These are phyloP conservation scores for Litoditis marina DNA, from an alignment of 2,888 invertebrate species.

Conservation along the genomic window DNA sequence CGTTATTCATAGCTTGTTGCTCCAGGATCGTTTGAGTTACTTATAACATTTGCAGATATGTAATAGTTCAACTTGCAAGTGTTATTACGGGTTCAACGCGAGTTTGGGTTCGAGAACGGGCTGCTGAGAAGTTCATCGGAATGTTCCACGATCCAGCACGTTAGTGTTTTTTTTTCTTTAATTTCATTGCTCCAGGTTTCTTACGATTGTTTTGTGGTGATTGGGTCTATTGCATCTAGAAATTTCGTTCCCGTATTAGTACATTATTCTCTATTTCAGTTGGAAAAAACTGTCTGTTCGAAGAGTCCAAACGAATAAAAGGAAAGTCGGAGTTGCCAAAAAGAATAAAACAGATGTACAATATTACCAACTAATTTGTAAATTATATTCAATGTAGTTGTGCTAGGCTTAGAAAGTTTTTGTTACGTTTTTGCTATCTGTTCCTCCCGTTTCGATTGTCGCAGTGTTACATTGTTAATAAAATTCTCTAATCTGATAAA, in stretches of 20 bases:
- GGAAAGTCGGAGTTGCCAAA: constrained; percentile 65
- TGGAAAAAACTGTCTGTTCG: constrained; percentile 70
- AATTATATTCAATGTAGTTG: no score
- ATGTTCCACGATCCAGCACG: constrained; percentile 59
- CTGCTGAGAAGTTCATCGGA: constrained; percentile 53
- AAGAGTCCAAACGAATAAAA: constrained; percentile 76
- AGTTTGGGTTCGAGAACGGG: constrained; percentile 57
- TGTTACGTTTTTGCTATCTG: no score
- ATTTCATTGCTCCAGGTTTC: background rate
- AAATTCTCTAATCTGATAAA: no score
- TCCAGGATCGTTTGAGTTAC: background rate
- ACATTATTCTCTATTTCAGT: constrained; percentile 68
- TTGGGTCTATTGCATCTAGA: background rate
- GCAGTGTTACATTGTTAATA: no score
- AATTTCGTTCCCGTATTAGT: background rate
- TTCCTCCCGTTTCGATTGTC: no score
- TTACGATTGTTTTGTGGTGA: background rate
- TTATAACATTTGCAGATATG: constrained; percentile 44
- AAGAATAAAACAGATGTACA: constrained; percentile 50
- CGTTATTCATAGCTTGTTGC: background rate
- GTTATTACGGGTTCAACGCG: constrained; percentile 55
- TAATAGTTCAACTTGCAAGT: constrained; percentile 56
- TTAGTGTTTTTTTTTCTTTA: constrained; percentile 19
- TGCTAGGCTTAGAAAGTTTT: no score
- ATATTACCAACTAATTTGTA: constrained; percentile 35